These are phyloP conservation scores for Mus caroli DNA, from an alignment of 2,797 vertebrate genomes.

Conservation along the genomic window DNA sequence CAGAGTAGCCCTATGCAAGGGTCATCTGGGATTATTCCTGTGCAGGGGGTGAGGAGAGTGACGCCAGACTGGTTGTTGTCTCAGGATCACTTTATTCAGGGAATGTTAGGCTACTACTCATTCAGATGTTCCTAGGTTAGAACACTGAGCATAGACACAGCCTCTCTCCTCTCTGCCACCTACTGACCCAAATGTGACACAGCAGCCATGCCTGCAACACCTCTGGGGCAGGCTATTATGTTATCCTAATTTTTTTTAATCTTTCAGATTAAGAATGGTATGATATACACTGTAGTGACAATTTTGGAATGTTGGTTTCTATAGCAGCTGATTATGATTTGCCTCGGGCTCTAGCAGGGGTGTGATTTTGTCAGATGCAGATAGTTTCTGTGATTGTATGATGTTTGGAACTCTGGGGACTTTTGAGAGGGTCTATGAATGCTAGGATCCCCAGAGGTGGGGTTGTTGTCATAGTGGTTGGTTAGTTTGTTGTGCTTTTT, in stretches of 20 bases:
- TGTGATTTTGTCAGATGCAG: not conserved
- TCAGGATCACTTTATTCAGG: no score
- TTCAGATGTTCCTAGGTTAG: no score
- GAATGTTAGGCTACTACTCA: no score
- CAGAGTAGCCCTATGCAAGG: no score
- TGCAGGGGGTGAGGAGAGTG: no score
- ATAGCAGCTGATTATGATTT: not conserved
- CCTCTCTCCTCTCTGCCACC: no score
- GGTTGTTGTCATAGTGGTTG: not conserved
- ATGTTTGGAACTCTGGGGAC: not conserved
- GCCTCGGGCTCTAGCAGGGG: not conserved
- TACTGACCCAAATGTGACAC: not conserved
- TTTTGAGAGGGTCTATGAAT: not conserved
- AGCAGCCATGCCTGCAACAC: not conserved
- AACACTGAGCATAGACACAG: no score
- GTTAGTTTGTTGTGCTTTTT: not conserved
- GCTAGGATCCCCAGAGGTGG: not conserved
- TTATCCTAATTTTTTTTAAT: not conserved
- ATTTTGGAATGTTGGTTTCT: not conserved
- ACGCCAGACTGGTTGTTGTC: no score
- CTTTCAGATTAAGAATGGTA: not conserved
- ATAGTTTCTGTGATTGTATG: not conserved
- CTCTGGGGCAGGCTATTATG: not conserved
- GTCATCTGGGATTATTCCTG: no score
- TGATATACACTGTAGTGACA: not conserved